Base-by-base conservation (phyloP, 2,797 vertebrate genomes). In the Oryzias dopingdopingensis region DNA sequence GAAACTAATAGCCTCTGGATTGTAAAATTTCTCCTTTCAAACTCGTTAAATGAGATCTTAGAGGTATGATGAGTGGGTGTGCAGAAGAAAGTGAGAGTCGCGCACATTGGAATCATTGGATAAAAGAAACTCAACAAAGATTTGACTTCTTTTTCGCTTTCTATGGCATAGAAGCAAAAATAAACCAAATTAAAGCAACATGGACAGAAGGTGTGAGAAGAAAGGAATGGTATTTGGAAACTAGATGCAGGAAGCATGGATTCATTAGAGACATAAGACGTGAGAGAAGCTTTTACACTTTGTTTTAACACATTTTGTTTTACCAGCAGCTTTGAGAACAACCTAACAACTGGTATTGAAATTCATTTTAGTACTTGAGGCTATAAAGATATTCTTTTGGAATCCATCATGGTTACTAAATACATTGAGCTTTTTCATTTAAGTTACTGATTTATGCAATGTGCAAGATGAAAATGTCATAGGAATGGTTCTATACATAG, bases 11-110 rank as follows among this genome's bases (percentile, higher is more conserved):
- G 63, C 60, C 80, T 81, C 83, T 42, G 56, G 72, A 86, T 71
- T 70, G 57, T 68, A 61, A 67, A 56, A 15, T 32, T 16, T 7
- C 49, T 74, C 61, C 59, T 62, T 64, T 71, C 69, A 52, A 60
- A 77, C 62, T 79, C 74, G 77, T 75, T 77, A 85, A 80, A 84
- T 67, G 65, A 83, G 76, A 83, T 73, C 81, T 70, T 67, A 71
- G 75, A 76, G 63, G 72, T 72, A 65, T 18, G 80, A 71, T 22
- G 61, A 79, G 80, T 81, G 82, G 82, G 83, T 41, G 82, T 42
- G 56, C 58, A 12, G 67, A 47, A 52, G 61, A 63, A 79, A 70
- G 72, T 48, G 59, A 67, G 57, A 71, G 62, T 61, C 72, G 56
- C 67, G 72, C 76, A 64, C 63, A 14, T 59, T 78, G 62, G 70